These are phyloP conservation scores for Diadumene lineata DNA, from an alignment of 92 coral and sea anemone species.

Conservation along the genomic window DNA sequence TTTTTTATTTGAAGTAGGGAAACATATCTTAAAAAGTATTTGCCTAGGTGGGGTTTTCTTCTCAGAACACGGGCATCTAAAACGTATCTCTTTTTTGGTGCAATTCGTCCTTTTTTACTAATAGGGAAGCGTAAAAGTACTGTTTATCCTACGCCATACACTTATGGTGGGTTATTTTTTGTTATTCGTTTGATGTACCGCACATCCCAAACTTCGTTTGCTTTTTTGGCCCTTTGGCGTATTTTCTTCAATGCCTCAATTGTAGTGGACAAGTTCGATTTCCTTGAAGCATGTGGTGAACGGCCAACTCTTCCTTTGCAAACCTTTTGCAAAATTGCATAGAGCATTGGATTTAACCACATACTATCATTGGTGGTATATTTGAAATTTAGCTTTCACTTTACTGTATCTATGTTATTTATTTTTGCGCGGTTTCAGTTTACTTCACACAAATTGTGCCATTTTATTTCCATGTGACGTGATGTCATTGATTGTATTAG, in stretches of 20 bases:
- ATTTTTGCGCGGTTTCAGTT: no score
- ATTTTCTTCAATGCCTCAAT: not conserved
- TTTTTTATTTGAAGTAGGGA: slow-evolving; percentile 9
- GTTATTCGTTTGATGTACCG: slow-evolving; percentile 39
- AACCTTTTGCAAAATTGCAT: no score
- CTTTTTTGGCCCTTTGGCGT: not conserved
- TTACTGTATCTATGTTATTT: no score
- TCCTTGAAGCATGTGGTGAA: not conserved
- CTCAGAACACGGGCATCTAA: slow-evolving; percentile 21
- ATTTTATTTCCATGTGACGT: no score
- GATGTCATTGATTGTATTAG: no score
- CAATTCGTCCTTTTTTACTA: slow-evolving; percentile 13
- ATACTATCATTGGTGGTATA: no score
- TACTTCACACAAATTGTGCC: no score
- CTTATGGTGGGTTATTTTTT: slow-evolving; percentile 47
- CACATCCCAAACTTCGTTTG: slow-evolving; percentile 39
- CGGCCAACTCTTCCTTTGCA: not conserved
- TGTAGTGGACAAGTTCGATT: not conserved
- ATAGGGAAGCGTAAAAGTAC: slow-evolving; percentile 44
- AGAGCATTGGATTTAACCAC: no score
- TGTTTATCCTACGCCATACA: slow-evolving; percentile 40
- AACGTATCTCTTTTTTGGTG: slow-evolving; percentile 26
- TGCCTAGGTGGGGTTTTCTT: slow-evolving; percentile 14
- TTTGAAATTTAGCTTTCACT: no score
- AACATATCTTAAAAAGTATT: slow-evolving; percentile 17